These are phyloP conservation scores for Genyomyrus donnyi DNA, from an alignment of 2,113 vertebrate species.

Conservation along the genomic window DNA sequence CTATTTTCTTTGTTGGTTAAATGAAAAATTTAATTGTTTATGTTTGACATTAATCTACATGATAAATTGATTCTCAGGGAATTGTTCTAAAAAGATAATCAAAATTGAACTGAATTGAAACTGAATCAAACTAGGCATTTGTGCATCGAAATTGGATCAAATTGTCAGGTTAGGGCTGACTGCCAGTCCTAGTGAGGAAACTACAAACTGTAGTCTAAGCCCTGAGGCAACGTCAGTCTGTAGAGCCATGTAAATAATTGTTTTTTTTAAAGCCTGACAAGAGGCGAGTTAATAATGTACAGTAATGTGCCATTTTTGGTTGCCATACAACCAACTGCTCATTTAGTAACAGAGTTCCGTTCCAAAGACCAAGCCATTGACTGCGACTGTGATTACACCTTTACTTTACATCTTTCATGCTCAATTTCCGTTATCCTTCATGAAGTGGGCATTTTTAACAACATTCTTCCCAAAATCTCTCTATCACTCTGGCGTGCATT, in stretches of 20 bases:
- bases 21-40: neutral
- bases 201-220: neutral
- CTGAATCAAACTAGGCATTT: neutral
- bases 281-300: neutral
- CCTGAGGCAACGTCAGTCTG: neutral
- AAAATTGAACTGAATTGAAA: neutral
- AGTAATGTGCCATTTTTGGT: neutral
- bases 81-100: neutral
- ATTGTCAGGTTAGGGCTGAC: neutral
- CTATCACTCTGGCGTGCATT: neutral
- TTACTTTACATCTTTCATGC: neutral
- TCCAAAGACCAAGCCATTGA: neutral
- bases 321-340: neutral
- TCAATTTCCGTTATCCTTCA: neutral
- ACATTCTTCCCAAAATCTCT: neutral
- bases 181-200: neutral
- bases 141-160: neutral
- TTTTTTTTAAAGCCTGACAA: neutral
- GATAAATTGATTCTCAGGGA: neutral
- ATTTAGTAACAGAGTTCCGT: neutral
- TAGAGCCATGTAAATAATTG: neutral
- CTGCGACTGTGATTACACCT: neutral
- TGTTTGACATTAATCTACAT: neutral
- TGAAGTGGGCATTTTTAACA: neutral
- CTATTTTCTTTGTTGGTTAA: neutral